Conservation (phyloP, 2,113 vertebrate species). For the Thalassoma bifasciatum region DNA sequence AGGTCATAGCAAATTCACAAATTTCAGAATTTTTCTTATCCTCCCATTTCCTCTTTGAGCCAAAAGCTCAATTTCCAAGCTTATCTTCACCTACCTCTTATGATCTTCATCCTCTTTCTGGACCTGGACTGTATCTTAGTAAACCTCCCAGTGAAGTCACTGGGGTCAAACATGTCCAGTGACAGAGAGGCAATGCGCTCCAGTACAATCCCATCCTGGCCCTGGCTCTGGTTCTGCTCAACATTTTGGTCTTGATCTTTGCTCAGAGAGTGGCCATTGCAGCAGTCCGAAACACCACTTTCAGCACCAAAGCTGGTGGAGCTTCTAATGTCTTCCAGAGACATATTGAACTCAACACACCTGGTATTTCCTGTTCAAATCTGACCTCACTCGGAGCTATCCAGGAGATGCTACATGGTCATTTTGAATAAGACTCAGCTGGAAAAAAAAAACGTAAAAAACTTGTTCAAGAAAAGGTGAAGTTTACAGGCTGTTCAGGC, state of each 20-base stretch:
- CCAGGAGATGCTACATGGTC: conserved; percentile 39
- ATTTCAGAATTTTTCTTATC: neutral
- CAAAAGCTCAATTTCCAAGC: too few species aligned
- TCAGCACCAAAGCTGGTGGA: conserved; percentile 43
- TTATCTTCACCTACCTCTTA: conserved; percentile 86
- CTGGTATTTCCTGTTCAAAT: conserved; percentile 23
- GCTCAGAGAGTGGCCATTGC: conserved; percentile 23
- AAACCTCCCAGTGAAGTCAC: conserved; percentile 87
- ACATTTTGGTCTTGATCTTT: conserved; percentile 37
- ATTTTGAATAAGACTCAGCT: neutral
- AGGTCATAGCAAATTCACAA: conserved; percentile 8
- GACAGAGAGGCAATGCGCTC: conserved; percentile 86
- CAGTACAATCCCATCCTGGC: conserved; percentile 76
- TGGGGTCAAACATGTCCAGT: conserved; percentile 86
- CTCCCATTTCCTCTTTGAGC: too few species aligned
- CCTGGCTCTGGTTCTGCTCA: conserved; percentile 18
- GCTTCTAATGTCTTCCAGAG: conserved; percentile 72
- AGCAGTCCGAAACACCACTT: conserved; percentile 30
- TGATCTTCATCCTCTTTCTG: conserved; percentile 89
- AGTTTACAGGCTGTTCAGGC: neutral
- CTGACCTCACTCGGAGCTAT: conserved; percentile 5
- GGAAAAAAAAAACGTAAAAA: neutral
- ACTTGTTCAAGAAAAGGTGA: neutral
- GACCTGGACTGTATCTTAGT: conserved; percentile 87
- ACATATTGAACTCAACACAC: conserved; percentile 67